Base-by-base conservation (phyloP, 2,797 vertebrate species). In the Enteromius afrohamiltoni region DNA sequence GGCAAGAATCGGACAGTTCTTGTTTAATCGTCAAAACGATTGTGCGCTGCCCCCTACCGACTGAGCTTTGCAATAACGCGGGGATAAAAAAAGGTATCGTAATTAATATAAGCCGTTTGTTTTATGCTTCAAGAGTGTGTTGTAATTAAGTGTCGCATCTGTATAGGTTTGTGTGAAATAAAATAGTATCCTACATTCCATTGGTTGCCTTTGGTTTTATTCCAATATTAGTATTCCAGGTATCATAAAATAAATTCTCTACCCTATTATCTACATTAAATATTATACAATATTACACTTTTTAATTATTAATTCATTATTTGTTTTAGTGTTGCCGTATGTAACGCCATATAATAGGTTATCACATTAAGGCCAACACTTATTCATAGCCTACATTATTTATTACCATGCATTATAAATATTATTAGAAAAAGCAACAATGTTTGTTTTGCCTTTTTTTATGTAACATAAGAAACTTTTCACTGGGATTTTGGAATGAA, bases 11-110 rank as follows among this genome's bases (percentile, higher is more conserved):
- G 42, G 8, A 77, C 31, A 58, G 51, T 3, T 16, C 14, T 23
- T 58, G 19, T 23, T 16, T 58, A 23, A 40, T 76, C 13, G 6
- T 65, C 17, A 47, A 11, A 0, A 70, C 19, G 45, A 42, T 60
- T 55, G 31, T 73, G 53, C 6, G 19, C 79, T 81, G 79, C 40
- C 79, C 19, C 21, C 79, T 49, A 49, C 7, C 13, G 79, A 17
- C 53, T 1, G 6, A 64, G 3, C 0, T 58, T 19, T 10, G 53
- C 4, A 60, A 58, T 60, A 60, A 60, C 74, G 34, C n/a, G 8
- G 4, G 1, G 17, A 14, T 17, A 9, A 37, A 0, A 5, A 14
- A 53, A 7, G 42, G 11, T 13, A 13, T 45, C 42, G 3, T 45
- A 13, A 45, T 13, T 45, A 45, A 45, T 9, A 70, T 1, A n/a